Conservation (phyloP, 2,888 invertebrate genomes). For the Aporophyla nigra region DNA sequence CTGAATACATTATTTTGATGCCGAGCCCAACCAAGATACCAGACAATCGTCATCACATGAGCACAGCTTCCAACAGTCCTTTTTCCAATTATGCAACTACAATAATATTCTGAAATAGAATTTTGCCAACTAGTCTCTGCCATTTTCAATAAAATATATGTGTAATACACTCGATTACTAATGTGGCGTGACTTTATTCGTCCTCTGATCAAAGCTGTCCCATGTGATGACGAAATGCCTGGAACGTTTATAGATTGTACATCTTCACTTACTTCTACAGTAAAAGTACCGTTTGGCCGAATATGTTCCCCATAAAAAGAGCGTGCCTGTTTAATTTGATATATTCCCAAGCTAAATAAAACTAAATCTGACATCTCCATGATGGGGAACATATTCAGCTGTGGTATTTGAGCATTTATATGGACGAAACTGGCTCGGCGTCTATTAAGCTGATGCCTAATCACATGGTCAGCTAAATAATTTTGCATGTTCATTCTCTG, state of each 20-base stretch:
- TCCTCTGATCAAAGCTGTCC: constrained; percentile 1
- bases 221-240: constrained; percentile 17
- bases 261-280: constrained; percentile 15
- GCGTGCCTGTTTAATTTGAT: constrained; percentile 1
- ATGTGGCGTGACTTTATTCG: constrained; percentile 1
- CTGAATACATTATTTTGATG: constrained; percentile 9
- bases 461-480: constrained; percentile 16
- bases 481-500: neutral
- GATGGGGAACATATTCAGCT: constrained; percentile 10
- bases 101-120: no score
- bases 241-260: constrained; percentile 3
- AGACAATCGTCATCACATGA: neutral
- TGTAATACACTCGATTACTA: no score
- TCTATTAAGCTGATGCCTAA: constrained; percentile 15
- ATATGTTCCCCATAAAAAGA: constrained; percentile 19
- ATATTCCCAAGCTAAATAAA: constrained; percentile 1
- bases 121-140: no score
- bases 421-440: constrained; percentile 11
- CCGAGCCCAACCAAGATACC: constrained; percentile 5
- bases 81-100: no score
- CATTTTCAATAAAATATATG: no score
- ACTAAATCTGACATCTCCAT: constrained; percentile 4
- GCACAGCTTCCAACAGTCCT: constrained; percentile 1
- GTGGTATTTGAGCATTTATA: constrained; percentile 4
- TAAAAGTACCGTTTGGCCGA: constrained; percentile 11